Evolutionary conservation across 2,888 invertebrate genomes (phyloP).

Genomic region (Dastarcus helophoroides): DNA sequence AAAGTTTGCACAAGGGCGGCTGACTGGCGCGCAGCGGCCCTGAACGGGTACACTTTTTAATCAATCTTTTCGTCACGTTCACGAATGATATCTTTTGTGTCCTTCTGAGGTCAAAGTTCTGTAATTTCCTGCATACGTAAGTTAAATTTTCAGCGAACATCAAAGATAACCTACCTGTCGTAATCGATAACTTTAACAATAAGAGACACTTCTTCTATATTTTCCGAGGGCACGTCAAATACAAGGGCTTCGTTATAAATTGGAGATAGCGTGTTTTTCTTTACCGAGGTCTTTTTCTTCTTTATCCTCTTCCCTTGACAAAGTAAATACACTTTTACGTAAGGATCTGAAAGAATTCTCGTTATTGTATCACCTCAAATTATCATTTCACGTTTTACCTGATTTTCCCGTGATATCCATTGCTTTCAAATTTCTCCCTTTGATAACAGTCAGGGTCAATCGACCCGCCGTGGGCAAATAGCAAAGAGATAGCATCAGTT

Average conservation of each 20-base stretch:
- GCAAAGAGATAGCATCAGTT: constrained; percentile 82
- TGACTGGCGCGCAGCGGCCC: no score
- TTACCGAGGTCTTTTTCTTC: constrained; percentile 87
- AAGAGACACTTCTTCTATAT: constrained; percentile 70
- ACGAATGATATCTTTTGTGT: no score
- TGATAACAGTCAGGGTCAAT: constrained; percentile 81
- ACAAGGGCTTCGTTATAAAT: constrained; percentile 90
- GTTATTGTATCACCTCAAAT: no score
- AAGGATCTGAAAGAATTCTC: constrained; percentile 74
- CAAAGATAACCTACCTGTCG: constrained; percentile 76
- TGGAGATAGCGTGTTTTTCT: constrained; percentile 75
- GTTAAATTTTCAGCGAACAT: no score
- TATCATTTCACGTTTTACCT: no score
- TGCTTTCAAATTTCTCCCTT: constrained; percentile 81
- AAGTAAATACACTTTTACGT: constrained; percentile 82
- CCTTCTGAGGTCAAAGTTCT: no score
- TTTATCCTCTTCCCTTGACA: constrained; percentile 82
- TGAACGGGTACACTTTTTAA: no score
- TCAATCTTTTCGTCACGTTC: no score
- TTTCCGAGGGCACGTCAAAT: constrained; percentile 78
- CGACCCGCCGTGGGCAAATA: constrained; percentile 86
- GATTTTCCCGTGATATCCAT: constrained; percentile 92
- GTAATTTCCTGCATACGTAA: no score
- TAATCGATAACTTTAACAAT: constrained; percentile 82
- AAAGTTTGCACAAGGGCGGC: no score